Percentiles rank a stretch among this genome's conserved stretches.
phyloP scores from a whole-genome alignment of 2,888 invertebrate species.

The Melanostoma mellinum region DNA sequence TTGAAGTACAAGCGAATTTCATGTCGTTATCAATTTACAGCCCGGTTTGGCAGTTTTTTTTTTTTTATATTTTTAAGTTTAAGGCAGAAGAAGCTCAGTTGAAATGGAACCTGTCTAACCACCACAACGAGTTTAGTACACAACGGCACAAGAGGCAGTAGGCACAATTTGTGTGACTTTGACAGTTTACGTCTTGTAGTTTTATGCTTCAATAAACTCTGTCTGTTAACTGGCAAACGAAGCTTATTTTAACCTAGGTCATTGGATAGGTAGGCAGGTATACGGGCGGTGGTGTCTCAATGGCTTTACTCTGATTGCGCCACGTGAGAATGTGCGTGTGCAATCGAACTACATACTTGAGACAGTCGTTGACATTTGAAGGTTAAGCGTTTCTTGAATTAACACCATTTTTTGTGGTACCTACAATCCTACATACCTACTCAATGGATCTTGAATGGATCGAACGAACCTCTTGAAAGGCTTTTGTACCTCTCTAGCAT shows the following conservation, averaged over 20 bases:
- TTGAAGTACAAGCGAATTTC: slow-evolving; percentile 20
- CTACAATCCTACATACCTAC: not conserved
- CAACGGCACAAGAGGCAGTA: not conserved
- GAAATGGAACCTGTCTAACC: slow-evolving; percentile 53
- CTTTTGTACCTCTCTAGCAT: slow-evolving; percentile 7
- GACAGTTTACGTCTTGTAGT: slow-evolving; percentile 25
- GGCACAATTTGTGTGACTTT: slow-evolving; percentile 41
- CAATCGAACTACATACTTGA: slow-evolving; percentile 58
- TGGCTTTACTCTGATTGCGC: slow-evolving; percentile 27
- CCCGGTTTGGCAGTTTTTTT: slow-evolving; percentile 35
- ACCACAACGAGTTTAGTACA: slow-evolving; percentile 27
- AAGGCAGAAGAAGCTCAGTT: slow-evolving; percentile 1
- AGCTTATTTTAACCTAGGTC: slow-evolving; percentile 44
- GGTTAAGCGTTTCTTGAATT: slow-evolving; percentile 59
- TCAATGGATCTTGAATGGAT: too few relatives aligned
- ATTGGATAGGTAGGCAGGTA: slow-evolving; percentile 53
- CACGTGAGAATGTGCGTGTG: slow-evolving; percentile 20
- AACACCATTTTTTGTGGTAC: slow-evolving; percentile 16
- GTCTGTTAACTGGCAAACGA: slow-evolving; percentile 13
- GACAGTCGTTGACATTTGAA: slow-evolving; percentile 70
- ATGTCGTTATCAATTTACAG: slow-evolving; percentile 59
- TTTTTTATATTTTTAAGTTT: slow-evolving; percentile 23
- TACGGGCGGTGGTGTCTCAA: slow-evolving; percentile 7
- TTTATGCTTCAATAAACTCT: not conserved
- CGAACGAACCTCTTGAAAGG: slow-evolving; percentile 1